Evolutionary conservation across 2,888 invertebrate species (phyloP).

Genomic region (Lasioglossum villosulum): DNA sequence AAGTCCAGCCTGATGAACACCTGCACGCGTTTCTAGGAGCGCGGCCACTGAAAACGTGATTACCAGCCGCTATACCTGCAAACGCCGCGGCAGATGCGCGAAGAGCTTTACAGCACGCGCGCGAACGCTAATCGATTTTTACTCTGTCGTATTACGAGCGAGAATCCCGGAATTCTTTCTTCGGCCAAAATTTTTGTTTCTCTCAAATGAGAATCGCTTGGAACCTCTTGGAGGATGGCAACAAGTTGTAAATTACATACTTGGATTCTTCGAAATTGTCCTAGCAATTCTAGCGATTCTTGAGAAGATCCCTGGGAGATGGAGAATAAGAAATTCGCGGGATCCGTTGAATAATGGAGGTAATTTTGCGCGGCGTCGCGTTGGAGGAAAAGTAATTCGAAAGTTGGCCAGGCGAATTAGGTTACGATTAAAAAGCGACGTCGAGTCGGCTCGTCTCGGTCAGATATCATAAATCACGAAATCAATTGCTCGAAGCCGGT

Average conservation of each 20-base stretch:
- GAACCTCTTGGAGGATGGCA: no score
- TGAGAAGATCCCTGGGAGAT: no score
- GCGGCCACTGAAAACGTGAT: not conserved
- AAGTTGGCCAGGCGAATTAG: not conserved
- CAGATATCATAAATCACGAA: conserved; percentile 53
- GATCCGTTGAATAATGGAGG: not conserved
- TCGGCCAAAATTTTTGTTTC: no score
- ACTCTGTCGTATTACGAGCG: not conserved
- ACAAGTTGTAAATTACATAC: no score
- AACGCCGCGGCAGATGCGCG: not conserved
- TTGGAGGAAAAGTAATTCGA: not conserved
- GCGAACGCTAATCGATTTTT: not conserved
- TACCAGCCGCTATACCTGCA: not conserved
- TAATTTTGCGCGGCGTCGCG: not conserved
- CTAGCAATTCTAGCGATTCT: no score
- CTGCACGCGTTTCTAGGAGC: not conserved
- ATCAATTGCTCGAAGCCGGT: conserved; percentile 51
- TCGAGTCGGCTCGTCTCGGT: not conserved
- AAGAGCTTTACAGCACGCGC: not conserved
- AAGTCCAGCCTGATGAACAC: not conserved
- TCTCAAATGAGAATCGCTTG: no score
- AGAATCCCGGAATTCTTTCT: not conserved
- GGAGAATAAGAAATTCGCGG: no score
- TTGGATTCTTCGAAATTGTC: no score
- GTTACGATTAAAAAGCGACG: conserved; percentile 32